Percentiles rank a stretch among this genome's conserved stretches.
Evolutionary conservation across 2,113 vertebrate genomes (phyloP).

Genomic region (Pontoporia blainvillei): DNA sequence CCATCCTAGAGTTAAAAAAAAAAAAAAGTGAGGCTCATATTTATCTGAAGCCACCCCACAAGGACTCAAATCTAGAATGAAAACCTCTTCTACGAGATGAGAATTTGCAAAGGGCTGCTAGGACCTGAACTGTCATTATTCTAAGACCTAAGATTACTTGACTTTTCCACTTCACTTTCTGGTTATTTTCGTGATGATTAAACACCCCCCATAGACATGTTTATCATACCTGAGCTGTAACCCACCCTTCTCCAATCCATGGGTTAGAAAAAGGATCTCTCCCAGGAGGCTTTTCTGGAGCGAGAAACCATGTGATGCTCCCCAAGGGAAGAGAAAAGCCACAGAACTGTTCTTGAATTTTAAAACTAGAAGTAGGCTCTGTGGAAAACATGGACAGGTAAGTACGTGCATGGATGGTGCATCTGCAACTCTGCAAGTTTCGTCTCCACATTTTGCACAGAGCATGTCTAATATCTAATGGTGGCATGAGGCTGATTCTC

Average conservation of each 20-base stretch:
- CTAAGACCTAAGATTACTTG: not conserved
- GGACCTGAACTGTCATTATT: not conserved
- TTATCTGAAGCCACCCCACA: not conserved
- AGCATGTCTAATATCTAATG: not conserved
- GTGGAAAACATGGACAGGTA: not conserved
- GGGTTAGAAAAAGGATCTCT: not conserved
- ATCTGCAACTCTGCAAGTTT: not conserved
- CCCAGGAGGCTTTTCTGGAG: not conserved
- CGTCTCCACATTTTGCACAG: not conserved
- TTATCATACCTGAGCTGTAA: not conserved
- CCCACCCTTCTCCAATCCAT: not conserved
- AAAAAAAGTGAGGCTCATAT: not conserved
- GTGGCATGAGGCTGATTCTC: not conserved
- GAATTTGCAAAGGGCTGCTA: not conserved
- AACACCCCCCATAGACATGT: not conserved
- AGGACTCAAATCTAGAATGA: not conserved
- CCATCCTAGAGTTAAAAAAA: not conserved
- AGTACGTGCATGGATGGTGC: fast-evolving
- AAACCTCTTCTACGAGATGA: not conserved
- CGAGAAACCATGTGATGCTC: not conserved
- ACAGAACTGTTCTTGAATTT: not conserved
- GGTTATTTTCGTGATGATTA: not conserved
- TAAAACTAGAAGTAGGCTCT: not conserved
- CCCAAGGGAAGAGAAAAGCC: not conserved
- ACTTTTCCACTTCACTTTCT: not conserved